phyloP scores from a whole-genome alignment of 2,113 vertebrate species.

The Phrynosoma platyrhinos region DNA sequence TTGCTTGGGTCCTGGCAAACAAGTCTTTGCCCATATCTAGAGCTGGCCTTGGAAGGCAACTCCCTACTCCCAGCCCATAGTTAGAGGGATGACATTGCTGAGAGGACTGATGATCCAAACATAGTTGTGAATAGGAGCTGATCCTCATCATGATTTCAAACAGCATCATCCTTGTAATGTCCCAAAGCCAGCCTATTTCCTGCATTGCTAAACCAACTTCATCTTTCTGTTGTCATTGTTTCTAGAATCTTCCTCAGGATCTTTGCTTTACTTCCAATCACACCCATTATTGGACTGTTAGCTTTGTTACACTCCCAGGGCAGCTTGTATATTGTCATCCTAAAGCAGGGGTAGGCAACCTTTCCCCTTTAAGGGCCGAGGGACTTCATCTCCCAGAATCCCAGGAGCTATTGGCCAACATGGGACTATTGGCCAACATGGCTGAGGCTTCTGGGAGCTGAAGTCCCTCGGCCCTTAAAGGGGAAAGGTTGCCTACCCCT shows the following conservation, averaged over 20 bases:
- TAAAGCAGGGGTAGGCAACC: too few species aligned
- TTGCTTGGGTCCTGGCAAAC: background rate
- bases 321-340: background rate
- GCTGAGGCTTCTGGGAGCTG: too few species aligned
- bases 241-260: background rate
- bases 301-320: too few species aligned
- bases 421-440: too few species aligned
- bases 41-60: background rate
- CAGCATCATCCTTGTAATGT: background rate
- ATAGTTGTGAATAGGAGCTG: background rate
- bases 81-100: background rate
- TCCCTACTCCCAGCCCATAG: background rate
- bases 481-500: too few species aligned
- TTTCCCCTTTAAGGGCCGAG: too few species aligned
- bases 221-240: background rate
- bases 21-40: background rate
- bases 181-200: too few species aligned
- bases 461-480: too few species aligned
- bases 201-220: background rate
- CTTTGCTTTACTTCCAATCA: too few species aligned
- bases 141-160: background rate
- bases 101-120: background rate
- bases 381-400: too few species aligned
- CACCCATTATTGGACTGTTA: background rate
- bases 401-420: too few species aligned